Percentiles rank a stretch among this genome's conserved stretches.
Conservation (phyloP, 2,797 vertebrate genomes). For the Microctenopoma lineatum region DNA sequence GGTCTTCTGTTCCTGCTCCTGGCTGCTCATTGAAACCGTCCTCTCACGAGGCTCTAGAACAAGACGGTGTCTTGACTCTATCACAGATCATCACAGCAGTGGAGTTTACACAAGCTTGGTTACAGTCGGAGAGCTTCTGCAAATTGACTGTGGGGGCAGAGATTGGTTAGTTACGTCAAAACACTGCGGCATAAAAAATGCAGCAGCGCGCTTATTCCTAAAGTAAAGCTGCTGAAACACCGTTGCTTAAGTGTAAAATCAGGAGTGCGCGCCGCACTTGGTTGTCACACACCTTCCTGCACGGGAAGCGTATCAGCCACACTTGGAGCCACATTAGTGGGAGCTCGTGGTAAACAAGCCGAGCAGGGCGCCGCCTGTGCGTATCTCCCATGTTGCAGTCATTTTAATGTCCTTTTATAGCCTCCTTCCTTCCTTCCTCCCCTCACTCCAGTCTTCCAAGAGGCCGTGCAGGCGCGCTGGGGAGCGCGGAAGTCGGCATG, state of each 20-base stretch:
- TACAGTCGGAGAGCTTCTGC: constrained; percentile 30
- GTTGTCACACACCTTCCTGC: constrained; percentile 50
- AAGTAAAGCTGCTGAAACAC: constrained; percentile 44
- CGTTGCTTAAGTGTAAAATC: constrained; percentile 35
- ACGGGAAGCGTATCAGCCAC: constrained; percentile 43
- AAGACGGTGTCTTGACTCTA: constrained; percentile 64
- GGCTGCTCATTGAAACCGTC: constrained; percentile 68
- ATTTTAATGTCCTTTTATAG: constrained; percentile 81
- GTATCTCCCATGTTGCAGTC: constrained; percentile 55
- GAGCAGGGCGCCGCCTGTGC: constrained; percentile 43
- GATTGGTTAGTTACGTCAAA: neutral
- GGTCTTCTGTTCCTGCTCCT: constrained; percentile 63
- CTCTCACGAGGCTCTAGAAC: constrained; percentile 58
- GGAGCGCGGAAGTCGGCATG: constrained; percentile 80
- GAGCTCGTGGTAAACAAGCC: constrained; percentile 62
- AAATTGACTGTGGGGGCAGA: constrained; percentile 30
- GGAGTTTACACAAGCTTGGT: constrained; percentile 29
- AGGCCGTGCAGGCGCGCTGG: constrained; percentile 67
- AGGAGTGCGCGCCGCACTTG: constrained; percentile 27
- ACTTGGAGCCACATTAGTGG: constrained; percentile 50
- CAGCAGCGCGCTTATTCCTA: constrained; percentile 20
- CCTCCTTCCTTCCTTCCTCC: constrained; percentile 81
- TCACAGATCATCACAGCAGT: constrained; percentile 31
- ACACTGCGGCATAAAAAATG: neutral
- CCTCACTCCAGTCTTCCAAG: constrained; percentile 66